A percentile compares a stretch with the other conserved stretches of the same genome.
phyloP scores from a whole-genome alignment of 1,140 invertebrate species.

The Drosophila bocki region DNA sequence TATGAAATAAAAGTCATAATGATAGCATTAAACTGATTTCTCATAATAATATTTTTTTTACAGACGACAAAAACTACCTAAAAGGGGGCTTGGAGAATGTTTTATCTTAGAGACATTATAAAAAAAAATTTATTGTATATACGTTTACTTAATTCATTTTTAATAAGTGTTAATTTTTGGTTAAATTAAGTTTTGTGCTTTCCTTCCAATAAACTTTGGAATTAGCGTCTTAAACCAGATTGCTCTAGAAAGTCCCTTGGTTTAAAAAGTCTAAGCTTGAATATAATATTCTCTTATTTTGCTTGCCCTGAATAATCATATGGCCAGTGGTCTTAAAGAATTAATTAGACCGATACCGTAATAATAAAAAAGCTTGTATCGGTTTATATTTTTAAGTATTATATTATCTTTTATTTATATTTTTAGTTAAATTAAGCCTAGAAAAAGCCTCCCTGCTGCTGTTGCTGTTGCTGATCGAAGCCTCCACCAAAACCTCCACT shows the following conservation, averaged over 20 bases:
- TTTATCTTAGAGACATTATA: neutral
- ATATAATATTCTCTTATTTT: too few relatives aligned
- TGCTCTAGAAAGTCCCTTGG: too few relatives aligned
- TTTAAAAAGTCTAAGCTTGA: neutral
- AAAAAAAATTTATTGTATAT: neutral
- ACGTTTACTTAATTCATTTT: neutral
- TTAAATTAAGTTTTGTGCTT: neutral
- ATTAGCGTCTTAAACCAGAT: neutral
- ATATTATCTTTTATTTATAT: slow-evolving; percentile 1
- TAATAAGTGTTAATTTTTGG: slow-evolving; percentile 3
- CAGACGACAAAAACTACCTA: neutral
- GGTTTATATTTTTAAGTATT: neutral
- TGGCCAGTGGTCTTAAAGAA: neutral
- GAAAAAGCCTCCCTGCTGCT: slow-evolving; percentile 19
- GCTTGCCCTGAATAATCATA: neutral
- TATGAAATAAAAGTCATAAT: neutral
- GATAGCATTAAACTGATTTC: neutral
- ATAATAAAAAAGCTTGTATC: neutral
- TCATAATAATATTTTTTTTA: neutral
- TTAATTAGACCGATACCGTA: neutral
- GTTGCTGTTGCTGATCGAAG: slow-evolving; percentile 27
- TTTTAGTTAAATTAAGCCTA: neutral
- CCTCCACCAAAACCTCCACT: slow-evolving; percentile 7
- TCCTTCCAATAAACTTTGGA: neutral
- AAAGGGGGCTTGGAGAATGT: too few relatives aligned